These are phyloP conservation scores for Drosophila buzzatii DNA, from an alignment of 2,888 invertebrate species.

Conservation along the genomic window DNA sequence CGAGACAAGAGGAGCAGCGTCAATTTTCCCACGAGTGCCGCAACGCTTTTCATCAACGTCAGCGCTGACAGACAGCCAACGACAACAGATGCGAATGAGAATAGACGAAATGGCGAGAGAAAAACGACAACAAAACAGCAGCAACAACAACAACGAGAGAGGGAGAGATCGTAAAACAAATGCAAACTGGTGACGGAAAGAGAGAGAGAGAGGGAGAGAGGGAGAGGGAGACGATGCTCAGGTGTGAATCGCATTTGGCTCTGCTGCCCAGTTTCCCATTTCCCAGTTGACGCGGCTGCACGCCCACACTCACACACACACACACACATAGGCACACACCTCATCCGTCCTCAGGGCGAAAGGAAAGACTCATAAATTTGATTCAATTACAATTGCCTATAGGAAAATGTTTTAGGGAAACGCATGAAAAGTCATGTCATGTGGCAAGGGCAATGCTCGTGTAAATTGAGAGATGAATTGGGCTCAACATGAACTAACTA, in stretches of 20 bases:
- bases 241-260: slow-evolving; percentile 50
- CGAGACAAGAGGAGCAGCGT: slow-evolving; percentile 19
- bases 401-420: slow-evolving; percentile 34
- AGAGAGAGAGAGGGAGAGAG: neutral
- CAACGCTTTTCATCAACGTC: slow-evolving; percentile 68
- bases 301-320: slow-evolving; percentile 5
- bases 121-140: neutral
- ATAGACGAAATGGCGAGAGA: slow-evolving; percentile 37
- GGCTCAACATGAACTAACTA: too few relatives aligned
- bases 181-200: neutral
- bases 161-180: slow-evolving; percentile 5
- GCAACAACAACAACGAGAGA: neutral
- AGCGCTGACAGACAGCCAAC: slow-evolving; percentile 56
- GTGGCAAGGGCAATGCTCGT: slow-evolving; percentile 15
- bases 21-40: slow-evolving; percentile 65
- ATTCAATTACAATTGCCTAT: slow-evolving; percentile 45
- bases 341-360: neutral
- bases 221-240: slow-evolving; percentile 28
- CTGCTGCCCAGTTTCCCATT: slow-evolving; percentile 32
- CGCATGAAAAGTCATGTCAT: slow-evolving; percentile 41
- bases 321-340: neutral
- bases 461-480: neutral
- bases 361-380: slow-evolving; percentile 45
- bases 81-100: slow-evolving; percentile 61
- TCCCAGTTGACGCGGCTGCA: slow-evolving; percentile 22